Evolutionary conservation across 2,797 vertebrate genomes (phyloP).

Genomic region (Pangasius mekongensis): DNA sequence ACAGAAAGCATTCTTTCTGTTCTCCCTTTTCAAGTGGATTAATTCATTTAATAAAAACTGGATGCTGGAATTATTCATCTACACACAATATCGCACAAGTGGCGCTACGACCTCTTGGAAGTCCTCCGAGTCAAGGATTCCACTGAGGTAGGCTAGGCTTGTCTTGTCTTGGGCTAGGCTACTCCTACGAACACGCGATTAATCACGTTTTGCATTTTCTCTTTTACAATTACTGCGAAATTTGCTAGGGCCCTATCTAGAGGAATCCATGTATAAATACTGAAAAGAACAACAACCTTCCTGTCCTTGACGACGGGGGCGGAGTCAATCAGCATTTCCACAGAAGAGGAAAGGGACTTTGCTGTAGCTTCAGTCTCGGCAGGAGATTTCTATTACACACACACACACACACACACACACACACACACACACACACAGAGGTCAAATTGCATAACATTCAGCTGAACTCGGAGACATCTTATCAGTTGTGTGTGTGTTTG

Average conservation of each 20-base stretch:
- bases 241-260: background rate
- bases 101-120: no score
- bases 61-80: background rate
- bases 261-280: background rate
- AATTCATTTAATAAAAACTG: background rate
- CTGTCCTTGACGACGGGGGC: conserved; percentile 76
- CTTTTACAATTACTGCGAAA: background rate
- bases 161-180: no score
- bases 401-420: conserved; percentile 18
- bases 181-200: background rate
- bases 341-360: conserved; percentile 54
- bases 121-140: no score
- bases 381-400: conserved; percentile 66
- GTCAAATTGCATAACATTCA: conserved; percentile 14
- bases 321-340: conserved; percentile 73
- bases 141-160: background rate
- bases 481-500: background rate
- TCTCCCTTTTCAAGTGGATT: no score
- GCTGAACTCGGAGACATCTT: conserved; percentile 8
- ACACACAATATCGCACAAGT: background rate
- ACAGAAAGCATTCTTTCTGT: no score
- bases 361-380: conserved; percentile 63
- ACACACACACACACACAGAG: background rate
- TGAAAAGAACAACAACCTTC: conserved; percentile 51
- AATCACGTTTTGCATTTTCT: background rate